Evolutionary conservation across 2,888 invertebrate species (phyloP).

Genomic region (Monochamus alternatus): DNA sequence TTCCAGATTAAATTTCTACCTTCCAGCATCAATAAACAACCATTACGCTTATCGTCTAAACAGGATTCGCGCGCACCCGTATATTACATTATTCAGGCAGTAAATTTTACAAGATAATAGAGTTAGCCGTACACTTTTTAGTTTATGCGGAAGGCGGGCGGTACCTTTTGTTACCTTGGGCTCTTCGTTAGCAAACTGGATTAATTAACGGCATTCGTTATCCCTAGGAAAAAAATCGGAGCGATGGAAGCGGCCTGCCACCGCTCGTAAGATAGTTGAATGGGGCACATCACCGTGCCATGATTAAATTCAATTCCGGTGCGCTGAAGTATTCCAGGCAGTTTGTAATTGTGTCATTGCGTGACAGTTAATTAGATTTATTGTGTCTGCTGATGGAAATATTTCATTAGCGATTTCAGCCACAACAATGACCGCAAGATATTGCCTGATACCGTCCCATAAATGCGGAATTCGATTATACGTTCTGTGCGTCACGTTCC

Average conservation of each 20-base stretch:
- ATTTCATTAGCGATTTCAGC: slow-evolving; percentile 50
- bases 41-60: slow-evolving; percentile 40
- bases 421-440: slow-evolving; percentile 41
- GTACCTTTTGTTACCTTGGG: slow-evolving; percentile 32
- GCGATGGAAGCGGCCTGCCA: slow-evolving; percentile 14
- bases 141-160: neutral
- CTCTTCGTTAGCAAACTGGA: slow-evolving; percentile 25
- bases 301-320: slow-evolving; percentile 55
- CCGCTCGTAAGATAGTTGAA: slow-evolving; percentile 22
- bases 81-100: slow-evolving; percentile 35
- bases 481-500: slow-evolving; percentile 7
- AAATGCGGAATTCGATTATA: slow-evolving; percentile 31
- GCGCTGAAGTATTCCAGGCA: slow-evolving; percentile 55
- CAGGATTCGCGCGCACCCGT: slow-evolving; percentile 25
- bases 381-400: slow-evolving; percentile 54
- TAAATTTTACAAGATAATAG: slow-evolving; percentile 28
- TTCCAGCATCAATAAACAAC: slow-evolving; percentile 34
- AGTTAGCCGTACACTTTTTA: slow-evolving; percentile 28
- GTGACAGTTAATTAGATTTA: slow-evolving; percentile 59
- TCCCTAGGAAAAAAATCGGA: slow-evolving; percentile 13
- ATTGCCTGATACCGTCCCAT: slow-evolving; percentile 36
- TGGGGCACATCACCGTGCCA: slow-evolving; percentile 45
- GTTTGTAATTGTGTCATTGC: slow-evolving; percentile 57
- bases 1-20: slow-evolving; percentile 47
- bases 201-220: slow-evolving; percentile 34